A percentile compares a stretch with the other conserved stretches of the same genome.
phyloP scores from a whole-genome alignment of 2,797 vertebrate species.

The Gastrophryne carolinensis region DNA sequence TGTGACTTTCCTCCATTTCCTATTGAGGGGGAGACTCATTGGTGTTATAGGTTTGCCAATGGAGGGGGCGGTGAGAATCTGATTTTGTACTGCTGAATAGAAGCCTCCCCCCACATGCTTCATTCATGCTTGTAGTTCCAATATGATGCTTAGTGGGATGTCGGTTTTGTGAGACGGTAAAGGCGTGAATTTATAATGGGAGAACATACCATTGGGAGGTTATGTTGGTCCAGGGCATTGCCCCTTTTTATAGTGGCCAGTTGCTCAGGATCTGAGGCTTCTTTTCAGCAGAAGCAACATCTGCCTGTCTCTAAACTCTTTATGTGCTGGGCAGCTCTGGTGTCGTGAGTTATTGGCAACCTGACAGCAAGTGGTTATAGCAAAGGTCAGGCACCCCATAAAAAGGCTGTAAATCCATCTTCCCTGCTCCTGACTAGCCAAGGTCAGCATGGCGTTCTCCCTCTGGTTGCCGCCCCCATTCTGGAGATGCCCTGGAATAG shows the following conservation, averaged over 20 bases:
- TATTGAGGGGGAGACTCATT: too few relatives aligned
- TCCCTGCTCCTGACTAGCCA: conserved; percentile 10
- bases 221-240: neutral
- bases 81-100: too few relatives aligned
- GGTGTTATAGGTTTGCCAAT: too few relatives aligned
- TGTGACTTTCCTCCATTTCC: too few relatives aligned
- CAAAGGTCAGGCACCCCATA: conserved; percentile 44
- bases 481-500: conserved; percentile 16
- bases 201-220: neutral
- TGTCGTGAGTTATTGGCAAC: conserved; percentile 31
- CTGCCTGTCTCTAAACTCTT: conserved; percentile 34
- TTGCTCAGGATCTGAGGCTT: neutral
- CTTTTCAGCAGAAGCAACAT: conserved; percentile 11
- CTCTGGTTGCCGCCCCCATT: conserved; percentile 18
- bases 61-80: too few relatives aligned
- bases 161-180: neutral
- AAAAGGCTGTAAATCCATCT: conserved; percentile 46
- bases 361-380: conserved; percentile 37
- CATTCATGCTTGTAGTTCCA: too few relatives aligned
- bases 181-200: neutral
- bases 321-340: conserved; percentile 19
- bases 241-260: neutral
- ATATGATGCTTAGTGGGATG: too few relatives aligned
- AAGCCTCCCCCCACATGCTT: too few relatives aligned
- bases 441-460: conserved; percentile 31